These are phyloP conservation scores for Bilobella aurantiaca DNA, from an alignment of 1,140 invertebrate genomes.

Conservation along the genomic window DNA sequence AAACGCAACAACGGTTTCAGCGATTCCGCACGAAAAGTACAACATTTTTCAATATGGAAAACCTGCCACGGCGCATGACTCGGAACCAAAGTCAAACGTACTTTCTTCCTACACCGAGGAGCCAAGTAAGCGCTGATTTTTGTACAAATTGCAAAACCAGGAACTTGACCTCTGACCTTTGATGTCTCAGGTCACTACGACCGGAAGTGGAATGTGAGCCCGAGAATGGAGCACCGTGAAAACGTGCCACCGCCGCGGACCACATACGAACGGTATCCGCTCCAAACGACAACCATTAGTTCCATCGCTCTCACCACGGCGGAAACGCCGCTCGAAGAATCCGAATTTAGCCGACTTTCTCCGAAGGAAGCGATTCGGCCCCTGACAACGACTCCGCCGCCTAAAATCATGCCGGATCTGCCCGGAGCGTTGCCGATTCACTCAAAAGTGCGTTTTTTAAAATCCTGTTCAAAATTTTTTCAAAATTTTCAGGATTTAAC, in stretches of 20 bases:
- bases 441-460: conserved; percentile 35
- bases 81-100: too few relatives aligned
- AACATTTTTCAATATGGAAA: conserved; percentile 25
- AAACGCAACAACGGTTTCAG: conserved; percentile 11
- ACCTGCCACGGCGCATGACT: neutral
- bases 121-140: neutral
- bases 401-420: conserved; percentile 24
- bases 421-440: conserved; percentile 33
- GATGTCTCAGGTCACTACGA: too few relatives aligned
- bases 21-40: conserved; percentile 6
- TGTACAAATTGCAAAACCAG: neutral
- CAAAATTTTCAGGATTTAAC: too few relatives aligned
- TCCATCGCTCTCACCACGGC: neutral
- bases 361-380: neutral
- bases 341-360: neutral
- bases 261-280: neutral
- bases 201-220: neutral
- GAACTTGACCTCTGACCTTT: neutral
- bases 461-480: too few relatives aligned
- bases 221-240: neutral
- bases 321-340: neutral
- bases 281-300: neutral
- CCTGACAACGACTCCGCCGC: conserved; percentile 17
- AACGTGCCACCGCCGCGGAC: neutral
- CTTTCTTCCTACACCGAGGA: neutral